Base-by-base conservation (phyloP, 2,113 vertebrate genomes). In the Anarrhichthys ocellatus region DNA sequence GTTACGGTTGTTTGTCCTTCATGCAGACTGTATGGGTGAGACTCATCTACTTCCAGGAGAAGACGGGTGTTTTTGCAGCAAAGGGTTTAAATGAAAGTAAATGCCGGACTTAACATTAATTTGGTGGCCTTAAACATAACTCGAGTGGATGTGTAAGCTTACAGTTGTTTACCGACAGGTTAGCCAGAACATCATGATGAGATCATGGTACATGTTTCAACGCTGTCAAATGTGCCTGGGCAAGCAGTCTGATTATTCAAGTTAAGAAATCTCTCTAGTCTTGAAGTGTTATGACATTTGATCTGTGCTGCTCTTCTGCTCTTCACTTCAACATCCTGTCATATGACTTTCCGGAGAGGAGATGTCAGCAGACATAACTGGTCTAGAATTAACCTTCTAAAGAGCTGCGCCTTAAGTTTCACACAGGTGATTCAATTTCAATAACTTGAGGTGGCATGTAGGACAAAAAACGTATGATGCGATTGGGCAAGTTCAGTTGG, bases 381-480 rank as follows among this genome's bases (percentile, higher is more conserved):
- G 15, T 69, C 59, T 22, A 59, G 6, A 17, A 38, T 79, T 32
- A 73, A 68, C 18, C 27, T 14, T 24, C n/a, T 6, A 29, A 46
- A 52, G 24, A 48, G 38, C 56, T 67, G 38, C 6, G 50, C 5
- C 46, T 52, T 1, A 17, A 38, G 22, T 62, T 61, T 48, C 20
- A 52, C 6, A n/a, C 6, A 61, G 29, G 14, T 38, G 4, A 76
- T 89, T 63, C 76, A 67, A 91, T 34, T 80, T 88, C 76, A 68
- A 87, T 11, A 50, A 80, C 68, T 44, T 87, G 87, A 52, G 89
- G 81, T 8, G 91, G 90, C 24, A n/a, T 82, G 88, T 97, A 97
- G 27, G 93, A 96, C n/a, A 99, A 96, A 92, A 96, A 99, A 32
- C 89, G 72, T 38, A 96, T 94, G 29, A 98, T 94, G 67, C 96